Evolutionary conservation across 2,797 vertebrate species (phyloP), one percentile per base, ranked within the genome.

Genomic region (Sebastes vulpes): DNA sequence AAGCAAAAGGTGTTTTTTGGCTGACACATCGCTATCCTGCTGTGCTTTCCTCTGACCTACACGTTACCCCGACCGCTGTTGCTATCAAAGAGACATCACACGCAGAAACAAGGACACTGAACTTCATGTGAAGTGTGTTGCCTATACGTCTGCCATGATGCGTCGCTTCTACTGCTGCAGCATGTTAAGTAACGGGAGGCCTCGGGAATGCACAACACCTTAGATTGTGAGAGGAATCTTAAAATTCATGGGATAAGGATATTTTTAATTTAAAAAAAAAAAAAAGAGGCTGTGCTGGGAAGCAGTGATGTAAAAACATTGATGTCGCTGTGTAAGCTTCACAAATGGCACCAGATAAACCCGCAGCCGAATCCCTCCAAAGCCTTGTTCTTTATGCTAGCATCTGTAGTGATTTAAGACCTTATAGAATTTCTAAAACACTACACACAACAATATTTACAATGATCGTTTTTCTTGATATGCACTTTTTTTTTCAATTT

Each of bases 391-490:
- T 88, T 91, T 86, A 90, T 79, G 83, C 77, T 87, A 91, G 85
- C 91, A 89, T 95, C 84, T 82, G 87, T 90, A 92, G 85, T 88
- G 84, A 94, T 89, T 93, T 90, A 89, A 96, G 91, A 91, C 90
- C 84, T 91, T 89, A 86, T 87, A 87, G 84, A 85, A 89, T 87
- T 89, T 90, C 90, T 93, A 93, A 89, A 89, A 94, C 90, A 94
- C 92, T 93, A 95, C 88, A 89, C 89, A 93, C 89, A 85, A 93
- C 86, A 81, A 87, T 96, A 95, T 95, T 93, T 93, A 96, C 95
- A 94, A 87, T 89, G 85, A 88, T 92, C 80, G 56, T 90, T 88
- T 88, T 81, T 81, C 58, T 91, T 92, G 93, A 95, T 95, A 93
- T 90, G 89, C 90, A 92, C 86, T 88, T 84, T 85, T 85, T 85